Base-by-base conservation (phyloP, 2,888 invertebrate genomes). In the Molorchus minor region DNA sequence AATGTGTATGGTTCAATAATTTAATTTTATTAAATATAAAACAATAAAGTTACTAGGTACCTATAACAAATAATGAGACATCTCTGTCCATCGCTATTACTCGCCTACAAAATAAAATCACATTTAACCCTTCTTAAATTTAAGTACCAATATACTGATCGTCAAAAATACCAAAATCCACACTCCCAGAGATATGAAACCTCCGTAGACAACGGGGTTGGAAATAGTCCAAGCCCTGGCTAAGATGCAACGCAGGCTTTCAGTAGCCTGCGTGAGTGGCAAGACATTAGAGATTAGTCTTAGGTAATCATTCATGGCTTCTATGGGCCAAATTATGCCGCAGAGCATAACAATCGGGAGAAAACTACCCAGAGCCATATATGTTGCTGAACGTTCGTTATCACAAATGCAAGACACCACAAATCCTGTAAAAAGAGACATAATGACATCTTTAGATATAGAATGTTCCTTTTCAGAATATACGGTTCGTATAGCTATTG, bases 321-420 rank as follows among this genome's bases (percentile, higher is more conserved):
- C 94, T 61, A 95, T 85, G 0, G 97, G 97, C 97, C 97, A 97
- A 69, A 97, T 91, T 61, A 96, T 94, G 46, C 94, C 94, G 69
- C 93, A 93, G 3, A 94, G 80, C 87, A 94, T 86, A 15, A 94
- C 89, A 78, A 93, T 91, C 1, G 94, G 94, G 60, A 94, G 79
- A 79, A 94, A 94, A 0, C 92, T 92, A 0, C 94, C 94, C 80
- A 94, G 84, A 0, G 93, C 93, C 73, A 93, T 81, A 75, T 93
- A 93, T 0, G 93, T 94, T 0, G 94, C 94, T 0, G 91, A 92
- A 60, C 93, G 85, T 76, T 94, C 93, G 3, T 88, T 92, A 49
- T 93, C 93, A 68, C 91, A 92, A 4, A 88, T 79, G 64, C 90
- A 90, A 1, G 93, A 90, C 5, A 93, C 90, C 0, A 93, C 91